Percentiles rank a stretch among this genome's conserved stretches.
Evolutionary conservation across 2,888 invertebrate genomes (phyloP).

Genomic region (Electrophaes corylata): DNA sequence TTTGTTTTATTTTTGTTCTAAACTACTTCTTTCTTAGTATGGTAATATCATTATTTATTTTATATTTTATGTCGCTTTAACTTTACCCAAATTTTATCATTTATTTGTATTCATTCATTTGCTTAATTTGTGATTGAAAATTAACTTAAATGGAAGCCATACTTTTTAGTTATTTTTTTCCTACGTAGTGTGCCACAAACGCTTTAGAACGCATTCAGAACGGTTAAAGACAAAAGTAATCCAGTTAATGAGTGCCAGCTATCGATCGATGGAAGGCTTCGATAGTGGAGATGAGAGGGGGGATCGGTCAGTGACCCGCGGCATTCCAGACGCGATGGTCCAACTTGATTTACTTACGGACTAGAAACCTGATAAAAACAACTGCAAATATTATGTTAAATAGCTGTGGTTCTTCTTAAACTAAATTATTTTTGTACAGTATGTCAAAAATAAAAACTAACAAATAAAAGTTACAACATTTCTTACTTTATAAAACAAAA

Average conservation of each 20-base stretch:
- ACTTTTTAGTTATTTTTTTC: not conserved
- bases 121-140: too few relatives aligned
- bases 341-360: slow-evolving; percentile 76
- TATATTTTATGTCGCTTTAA: not conserved
- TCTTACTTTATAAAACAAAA: not conserved
- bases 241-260: slow-evolving; percentile 60
- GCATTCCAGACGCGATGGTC: slow-evolving; percentile 71
- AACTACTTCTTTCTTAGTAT: slow-evolving; percentile 40
- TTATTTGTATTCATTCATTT: too few relatives aligned
- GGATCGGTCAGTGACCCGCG: slow-evolving; percentile 76
- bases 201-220: not conserved
- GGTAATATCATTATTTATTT: slow-evolving; percentile 1
- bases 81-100: not conserved
- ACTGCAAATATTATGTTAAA: slow-evolving; percentile 14
- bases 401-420: not conserved
- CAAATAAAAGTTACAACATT: too few relatives aligned
- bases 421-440: not conserved
- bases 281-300: slow-evolving; percentile 66
- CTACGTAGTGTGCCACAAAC: not conserved
- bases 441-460: not conserved
- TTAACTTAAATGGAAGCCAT: not conserved
- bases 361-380: slow-evolving; percentile 33
- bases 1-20: slow-evolving; percentile 48
- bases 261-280: slow-evolving; percentile 78
- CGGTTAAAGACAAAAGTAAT: slow-evolving; percentile 43